A percentile compares a stretch with the other conserved stretches of the same genome.
Conservation (phyloP, 2,797 vertebrate species). For the Paedocypris micromegethes region DNA sequence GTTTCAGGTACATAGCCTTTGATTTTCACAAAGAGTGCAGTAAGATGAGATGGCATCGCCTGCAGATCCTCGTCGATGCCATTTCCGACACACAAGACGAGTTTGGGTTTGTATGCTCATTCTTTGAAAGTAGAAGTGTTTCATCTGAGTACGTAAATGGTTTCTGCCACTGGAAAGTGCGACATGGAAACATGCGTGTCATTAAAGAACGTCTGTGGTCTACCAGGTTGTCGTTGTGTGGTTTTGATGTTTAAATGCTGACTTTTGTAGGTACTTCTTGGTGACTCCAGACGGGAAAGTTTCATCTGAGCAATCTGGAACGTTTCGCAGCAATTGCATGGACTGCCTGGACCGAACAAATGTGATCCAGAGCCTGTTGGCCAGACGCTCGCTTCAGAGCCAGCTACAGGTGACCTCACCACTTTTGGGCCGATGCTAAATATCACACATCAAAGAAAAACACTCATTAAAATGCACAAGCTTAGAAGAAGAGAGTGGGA, state of each 20-base stretch:
- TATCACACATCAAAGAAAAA: no score
- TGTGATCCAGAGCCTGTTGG: conserved; percentile 91
- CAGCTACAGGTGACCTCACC: conserved; percentile 82
- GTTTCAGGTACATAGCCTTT: conserved; percentile 83
- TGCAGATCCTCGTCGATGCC: conserved; percentile 84
- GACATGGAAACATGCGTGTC: not conserved
- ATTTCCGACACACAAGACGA: conserved; percentile 87
- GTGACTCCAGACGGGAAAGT: conserved; percentile 78
- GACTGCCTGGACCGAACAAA: conserved; percentile 96
- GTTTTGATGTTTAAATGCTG: conserved; percentile 9
- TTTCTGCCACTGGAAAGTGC: not conserved
- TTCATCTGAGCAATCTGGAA: conserved; percentile 80
- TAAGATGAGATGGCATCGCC: conserved; percentile 92
- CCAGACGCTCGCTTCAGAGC: conserved; percentile 85
- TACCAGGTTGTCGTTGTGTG: not conserved
- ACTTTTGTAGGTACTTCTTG: conserved; percentile 82
- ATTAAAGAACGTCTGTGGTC: not conserved
- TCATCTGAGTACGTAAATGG: no score
- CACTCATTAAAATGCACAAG: no score
- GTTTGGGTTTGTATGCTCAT: conserved; percentile 70
- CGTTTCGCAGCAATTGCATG: conserved; percentile 97
- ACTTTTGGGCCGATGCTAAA: no score
- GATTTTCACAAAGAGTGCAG: conserved; percentile 99
- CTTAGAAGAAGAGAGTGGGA: no score
- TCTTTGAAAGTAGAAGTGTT: not conserved